Evolutionary conservation across 2,113 vertebrate genomes (phyloP).

Genomic region (Pycnonotus jocosus): DNA sequence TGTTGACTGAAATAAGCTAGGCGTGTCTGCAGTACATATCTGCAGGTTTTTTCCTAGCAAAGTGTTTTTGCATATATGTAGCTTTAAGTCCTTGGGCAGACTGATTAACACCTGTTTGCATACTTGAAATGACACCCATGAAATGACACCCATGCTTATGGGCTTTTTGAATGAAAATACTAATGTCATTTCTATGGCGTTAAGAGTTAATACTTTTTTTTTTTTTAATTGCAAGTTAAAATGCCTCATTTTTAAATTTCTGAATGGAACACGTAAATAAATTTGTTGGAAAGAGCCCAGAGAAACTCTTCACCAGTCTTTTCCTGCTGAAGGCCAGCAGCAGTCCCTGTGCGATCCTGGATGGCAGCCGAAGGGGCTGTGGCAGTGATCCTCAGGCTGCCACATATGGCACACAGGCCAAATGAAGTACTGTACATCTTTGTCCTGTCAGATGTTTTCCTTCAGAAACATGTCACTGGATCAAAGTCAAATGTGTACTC

Average conservation of each 20-base stretch:
- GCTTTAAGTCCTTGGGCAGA: neutral
- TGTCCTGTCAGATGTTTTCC: conserved; percentile 26
- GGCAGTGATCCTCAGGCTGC: neutral
- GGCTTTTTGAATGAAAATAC: neutral
- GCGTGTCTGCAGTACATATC: neutral
- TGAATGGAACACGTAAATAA: neutral
- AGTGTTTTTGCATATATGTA: neutral
- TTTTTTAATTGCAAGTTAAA: neutral
- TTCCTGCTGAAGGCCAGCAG: neutral
- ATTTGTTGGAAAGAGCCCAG: neutral
- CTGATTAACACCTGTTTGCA: neutral
- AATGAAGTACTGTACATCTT: neutral
- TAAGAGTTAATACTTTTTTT: neutral
- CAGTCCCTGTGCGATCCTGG: neutral
- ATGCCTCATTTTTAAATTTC: neutral
- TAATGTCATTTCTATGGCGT: neutral
- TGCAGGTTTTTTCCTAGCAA: neutral
- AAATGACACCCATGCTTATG: neutral
- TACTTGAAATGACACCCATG: neutral
- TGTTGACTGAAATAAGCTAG: neutral
- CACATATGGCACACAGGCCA: neutral
- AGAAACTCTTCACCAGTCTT: neutral
- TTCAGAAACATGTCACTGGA: conserved; percentile 18
- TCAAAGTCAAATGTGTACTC: conserved; percentile 25
- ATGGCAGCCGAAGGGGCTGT: neutral